These are phyloP conservation scores for Oasisia sp. DNA, from an alignment of 2,888 invertebrate genomes.

Conservation along the genomic window DNA sequence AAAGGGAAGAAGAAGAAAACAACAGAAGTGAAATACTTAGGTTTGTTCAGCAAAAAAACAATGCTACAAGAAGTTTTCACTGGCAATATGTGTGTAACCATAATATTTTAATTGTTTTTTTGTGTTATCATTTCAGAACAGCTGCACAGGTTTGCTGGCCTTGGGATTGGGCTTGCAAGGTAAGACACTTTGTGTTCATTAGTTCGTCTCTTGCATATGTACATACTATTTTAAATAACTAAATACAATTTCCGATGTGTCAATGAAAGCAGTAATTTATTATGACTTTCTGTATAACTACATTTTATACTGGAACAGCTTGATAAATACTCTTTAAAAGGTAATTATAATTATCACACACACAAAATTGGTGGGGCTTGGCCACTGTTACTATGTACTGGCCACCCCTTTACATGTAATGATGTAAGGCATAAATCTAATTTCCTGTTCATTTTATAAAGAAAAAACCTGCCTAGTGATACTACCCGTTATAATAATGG, in stretches of 20 bases:
- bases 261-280: neutral
- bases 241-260: neutral
- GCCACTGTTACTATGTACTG: too few relatives aligned
- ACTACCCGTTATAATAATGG: too few relatives aligned
- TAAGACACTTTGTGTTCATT: constrained; percentile 32
- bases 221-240: neutral
- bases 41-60: too few relatives aligned
- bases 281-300: neutral
- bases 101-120: neutral
- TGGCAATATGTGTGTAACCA: too few relatives aligned
- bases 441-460: too few relatives aligned
- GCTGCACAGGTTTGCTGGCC: constrained; percentile 55
- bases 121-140: constrained; percentile 51
- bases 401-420: neutral
- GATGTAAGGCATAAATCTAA: neutral
- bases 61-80: too few relatives aligned
- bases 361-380: neutral
- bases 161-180: constrained; percentile 59
- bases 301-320: neutral
- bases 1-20: too few relatives aligned
- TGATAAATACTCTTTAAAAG: neutral
- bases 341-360: neutral
- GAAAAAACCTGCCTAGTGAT: too few relatives aligned
- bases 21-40: too few relatives aligned
- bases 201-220: neutral